Evolutionary conservation across 2,797 vertebrate genomes (phyloP).

Genomic region (Periparus ater): DNA sequence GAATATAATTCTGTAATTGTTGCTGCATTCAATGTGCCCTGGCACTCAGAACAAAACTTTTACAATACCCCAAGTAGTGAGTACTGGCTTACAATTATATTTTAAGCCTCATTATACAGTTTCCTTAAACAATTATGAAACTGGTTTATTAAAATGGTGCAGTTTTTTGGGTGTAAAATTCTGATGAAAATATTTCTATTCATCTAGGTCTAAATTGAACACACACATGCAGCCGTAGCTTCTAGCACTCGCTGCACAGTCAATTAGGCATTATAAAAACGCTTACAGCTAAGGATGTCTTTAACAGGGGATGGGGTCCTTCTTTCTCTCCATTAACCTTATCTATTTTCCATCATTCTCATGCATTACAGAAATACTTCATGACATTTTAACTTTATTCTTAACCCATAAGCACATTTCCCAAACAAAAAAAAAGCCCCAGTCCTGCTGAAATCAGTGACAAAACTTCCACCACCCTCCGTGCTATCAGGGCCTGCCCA

Average conservation of each 20-base stretch:
- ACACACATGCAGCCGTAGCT: background rate
- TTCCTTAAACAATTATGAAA: background rate
- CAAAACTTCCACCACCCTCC: background rate
- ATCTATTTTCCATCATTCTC: background rate
- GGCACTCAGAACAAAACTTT: background rate
- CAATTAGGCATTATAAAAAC: background rate
- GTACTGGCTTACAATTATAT: background rate
- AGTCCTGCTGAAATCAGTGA: background rate
- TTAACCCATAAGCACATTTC: background rate
- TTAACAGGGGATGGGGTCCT: background rate
- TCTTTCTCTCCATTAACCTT: background rate
- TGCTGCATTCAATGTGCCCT: background rate
- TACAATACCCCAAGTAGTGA: background rate
- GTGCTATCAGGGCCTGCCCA: background rate
- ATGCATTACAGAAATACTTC: background rate
- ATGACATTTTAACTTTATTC: background rate
- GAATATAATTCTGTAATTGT: background rate
- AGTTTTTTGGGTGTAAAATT: background rate
- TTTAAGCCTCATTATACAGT: background rate
- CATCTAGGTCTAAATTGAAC: background rate
- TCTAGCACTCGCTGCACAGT: background rate
- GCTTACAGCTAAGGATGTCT: background rate
- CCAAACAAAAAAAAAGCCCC: background rate
- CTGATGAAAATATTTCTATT: background rate
- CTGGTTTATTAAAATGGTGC: fast-evolving